Percentiles rank a stretch among this genome's conserved stretches.
These are phyloP conservation scores for Morus bassanus DNA, from an alignment of 2,797 vertebrate genomes.

Conservation along the genomic window DNA sequence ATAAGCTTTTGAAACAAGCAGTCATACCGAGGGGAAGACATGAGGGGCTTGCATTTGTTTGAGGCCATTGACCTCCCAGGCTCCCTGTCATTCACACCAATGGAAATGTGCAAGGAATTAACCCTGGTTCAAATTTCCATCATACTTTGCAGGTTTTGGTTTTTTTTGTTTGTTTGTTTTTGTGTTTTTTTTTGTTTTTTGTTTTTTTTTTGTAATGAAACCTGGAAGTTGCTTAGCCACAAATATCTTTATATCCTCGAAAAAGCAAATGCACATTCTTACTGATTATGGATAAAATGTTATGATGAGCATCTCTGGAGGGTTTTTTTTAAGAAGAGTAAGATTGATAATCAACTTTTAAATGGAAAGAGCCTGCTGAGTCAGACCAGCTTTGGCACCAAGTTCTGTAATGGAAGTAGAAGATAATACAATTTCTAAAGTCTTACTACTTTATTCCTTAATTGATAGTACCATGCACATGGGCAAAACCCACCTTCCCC, in stretches of 20 bases:
- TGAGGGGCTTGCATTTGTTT: neutral
- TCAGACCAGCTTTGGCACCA: conserved; percentile 6
- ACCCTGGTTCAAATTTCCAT: neutral
- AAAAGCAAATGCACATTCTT: neutral
- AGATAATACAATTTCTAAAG: neutral
- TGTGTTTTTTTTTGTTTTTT: no score
- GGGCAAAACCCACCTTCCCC: neutral
- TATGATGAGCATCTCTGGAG: neutral
- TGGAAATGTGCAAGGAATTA: neutral
- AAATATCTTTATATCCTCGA: neutral
- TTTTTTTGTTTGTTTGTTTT: neutral
- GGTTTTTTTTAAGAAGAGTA: neutral
- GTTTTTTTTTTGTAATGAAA: neutral
- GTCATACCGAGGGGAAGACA: neutral
- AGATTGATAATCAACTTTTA: neutral
- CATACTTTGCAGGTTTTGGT: neutral
- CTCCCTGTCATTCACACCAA: neutral
- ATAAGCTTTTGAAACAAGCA: conserved; percentile 26
- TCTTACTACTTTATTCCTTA: neutral
- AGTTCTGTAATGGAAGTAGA: conserved; percentile 28
- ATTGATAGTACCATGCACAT: neutral
- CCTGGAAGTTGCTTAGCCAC: neutral
- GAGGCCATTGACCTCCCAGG: neutral
- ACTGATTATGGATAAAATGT: neutral
- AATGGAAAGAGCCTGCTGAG: conserved; percentile 21